Conservation (phyloP, 2,113 vertebrate species). For the Poeciliopsis retropinna region DNA sequence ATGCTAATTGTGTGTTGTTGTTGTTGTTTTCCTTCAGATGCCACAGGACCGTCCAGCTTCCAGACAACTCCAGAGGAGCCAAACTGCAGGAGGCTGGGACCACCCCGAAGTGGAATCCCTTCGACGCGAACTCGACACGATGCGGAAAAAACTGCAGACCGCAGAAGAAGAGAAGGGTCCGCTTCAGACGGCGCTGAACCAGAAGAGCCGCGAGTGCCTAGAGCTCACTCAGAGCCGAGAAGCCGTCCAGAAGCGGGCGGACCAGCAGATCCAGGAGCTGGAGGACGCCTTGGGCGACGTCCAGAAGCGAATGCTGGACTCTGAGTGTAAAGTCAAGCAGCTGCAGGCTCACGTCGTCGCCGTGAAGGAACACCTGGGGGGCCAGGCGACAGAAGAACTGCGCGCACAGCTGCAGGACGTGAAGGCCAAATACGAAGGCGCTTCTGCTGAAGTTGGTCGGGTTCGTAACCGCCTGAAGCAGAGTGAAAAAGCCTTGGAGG, state of each 20-base stretch:
- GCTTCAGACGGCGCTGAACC: constrained; percentile 85
- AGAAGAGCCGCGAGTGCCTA: constrained; percentile 85
- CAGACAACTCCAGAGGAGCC: constrained; percentile 84
- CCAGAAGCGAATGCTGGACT: constrained; percentile 98
- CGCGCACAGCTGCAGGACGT: constrained; percentile 88
- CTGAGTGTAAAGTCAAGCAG: constrained; percentile 95
- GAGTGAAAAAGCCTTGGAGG: constrained; percentile 87
- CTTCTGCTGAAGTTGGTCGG: constrained; percentile 90
- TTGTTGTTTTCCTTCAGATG: constrained; percentile 39
- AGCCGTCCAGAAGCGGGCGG: constrained; percentile 85
- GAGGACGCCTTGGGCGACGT: constrained; percentile 94
- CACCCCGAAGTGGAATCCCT: constrained; percentile 79
- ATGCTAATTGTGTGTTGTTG: too few species aligned
- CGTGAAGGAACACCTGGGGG: constrained; percentile 89
- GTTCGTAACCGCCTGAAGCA: constrained; percentile 91
- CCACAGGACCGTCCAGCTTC: constrained; percentile 72
- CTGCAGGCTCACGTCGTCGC: constrained; percentile 95
- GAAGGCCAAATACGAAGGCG: constrained; percentile 91
- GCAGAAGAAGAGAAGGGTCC: constrained; percentile 82
- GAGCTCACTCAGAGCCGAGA: constrained; percentile 84
- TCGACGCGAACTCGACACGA: constrained; percentile 81
- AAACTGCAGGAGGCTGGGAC: constrained; percentile 49
- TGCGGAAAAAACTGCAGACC: constrained; percentile 80
- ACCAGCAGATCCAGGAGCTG: constrained; percentile 89
- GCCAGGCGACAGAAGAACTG: constrained; percentile 83